Percentiles rank a stretch among this genome's conserved stretches.
These are phyloP conservation scores for Drosophila grimshawi DNA, from an alignment of 1,140 invertebrate species.

Conservation along the genomic window DNA sequence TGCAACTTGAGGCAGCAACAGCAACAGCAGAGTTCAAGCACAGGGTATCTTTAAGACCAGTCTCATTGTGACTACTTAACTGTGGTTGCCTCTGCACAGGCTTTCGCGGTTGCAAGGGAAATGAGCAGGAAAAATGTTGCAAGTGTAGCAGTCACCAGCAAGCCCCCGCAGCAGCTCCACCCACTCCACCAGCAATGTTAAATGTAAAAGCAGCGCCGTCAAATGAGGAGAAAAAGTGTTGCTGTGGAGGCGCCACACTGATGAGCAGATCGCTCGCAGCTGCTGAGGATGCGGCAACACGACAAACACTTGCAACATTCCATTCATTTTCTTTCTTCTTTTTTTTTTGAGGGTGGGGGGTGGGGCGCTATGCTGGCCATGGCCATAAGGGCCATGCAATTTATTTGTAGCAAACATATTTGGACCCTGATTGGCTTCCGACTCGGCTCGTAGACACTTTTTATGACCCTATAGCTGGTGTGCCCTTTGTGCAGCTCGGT, in stretches of 20 bases:
- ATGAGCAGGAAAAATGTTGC: slow-evolving; percentile 70
- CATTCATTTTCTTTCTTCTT: background rate
- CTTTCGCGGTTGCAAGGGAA: slow-evolving; percentile 51
- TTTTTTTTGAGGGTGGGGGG: no score
- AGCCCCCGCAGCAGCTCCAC: background rate
- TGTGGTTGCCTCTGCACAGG: slow-evolving; percentile 35
- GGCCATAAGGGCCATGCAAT: slow-evolving; percentile 68
- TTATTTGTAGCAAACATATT: slow-evolving; percentile 77
- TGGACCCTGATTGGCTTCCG: slow-evolving; percentile 53
- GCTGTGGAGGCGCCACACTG: slow-evolving; percentile 12
- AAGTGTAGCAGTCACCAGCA: slow-evolving; percentile 24
- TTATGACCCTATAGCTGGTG: slow-evolving; percentile 24
- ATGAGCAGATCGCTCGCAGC: slow-evolving; percentile 6
- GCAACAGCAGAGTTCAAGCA: background rate
- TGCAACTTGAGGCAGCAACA: background rate
- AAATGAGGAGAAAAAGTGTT: background rate
- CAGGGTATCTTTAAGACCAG: background rate
- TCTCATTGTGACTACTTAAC: background rate
- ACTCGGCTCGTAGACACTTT: slow-evolving; percentile 34
- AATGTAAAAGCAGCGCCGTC: slow-evolving; percentile 59
- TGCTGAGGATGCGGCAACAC: slow-evolving; percentile 13
- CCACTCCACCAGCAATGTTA: slow-evolving; percentile 9
- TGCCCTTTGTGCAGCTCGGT: background rate
- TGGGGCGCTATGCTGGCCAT: background rate
- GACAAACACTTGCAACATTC: slow-evolving; percentile 12